A percentile compares a stretch with the other conserved stretches of the same genome.
Conservation (phyloP, 1,140 invertebrate genomes). For the Tetranychus urticae region DNA sequence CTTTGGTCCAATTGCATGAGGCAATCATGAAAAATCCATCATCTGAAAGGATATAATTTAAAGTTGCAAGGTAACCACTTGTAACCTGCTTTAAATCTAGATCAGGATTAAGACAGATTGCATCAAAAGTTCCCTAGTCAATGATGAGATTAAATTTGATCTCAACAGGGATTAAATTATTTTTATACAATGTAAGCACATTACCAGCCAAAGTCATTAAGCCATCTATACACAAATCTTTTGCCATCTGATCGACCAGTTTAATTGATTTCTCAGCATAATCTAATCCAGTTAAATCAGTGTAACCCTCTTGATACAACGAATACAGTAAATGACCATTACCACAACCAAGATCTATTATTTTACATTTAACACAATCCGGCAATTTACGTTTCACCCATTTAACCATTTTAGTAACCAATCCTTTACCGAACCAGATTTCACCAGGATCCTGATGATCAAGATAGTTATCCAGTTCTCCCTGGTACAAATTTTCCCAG, state of each 20-base stretch:
- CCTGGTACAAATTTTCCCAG: slow-evolving; percentile 56
- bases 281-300: slow-evolving; percentile 49
- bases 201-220: neutral
- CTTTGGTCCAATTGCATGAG: slow-evolving; percentile 80
- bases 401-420: slow-evolving; percentile 1
- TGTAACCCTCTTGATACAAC: slow-evolving; percentile 41
- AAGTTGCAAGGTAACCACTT: slow-evolving; percentile 38
- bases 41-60: slow-evolving; percentile 29
- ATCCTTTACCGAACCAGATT: slow-evolving; percentile 35
- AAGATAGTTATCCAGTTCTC: slow-evolving; percentile 55
- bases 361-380: neutral
- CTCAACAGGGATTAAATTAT: neutral
- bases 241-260: slow-evolving; percentile 38
- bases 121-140: slow-evolving; percentile 68
- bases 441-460: slow-evolving; percentile 66
- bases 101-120: slow-evolving; percentile 39
- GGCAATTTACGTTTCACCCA: slow-evolving; percentile 58
- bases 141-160: slow-evolving; percentile 36
- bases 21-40: slow-evolving; percentile 51
- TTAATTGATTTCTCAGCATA: slow-evolving; percentile 53
- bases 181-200: neutral
- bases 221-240: slow-evolving; percentile 19
- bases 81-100: slow-evolving; percentile 32
- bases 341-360: slow-evolving; percentile 51
- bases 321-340: slow-evolving; percentile 64